Percentiles rank a stretch among this genome's conserved stretches.
phyloP scores from a whole-genome alignment of 2,888 invertebrate species.

The Maniola hyperantus region DNA sequence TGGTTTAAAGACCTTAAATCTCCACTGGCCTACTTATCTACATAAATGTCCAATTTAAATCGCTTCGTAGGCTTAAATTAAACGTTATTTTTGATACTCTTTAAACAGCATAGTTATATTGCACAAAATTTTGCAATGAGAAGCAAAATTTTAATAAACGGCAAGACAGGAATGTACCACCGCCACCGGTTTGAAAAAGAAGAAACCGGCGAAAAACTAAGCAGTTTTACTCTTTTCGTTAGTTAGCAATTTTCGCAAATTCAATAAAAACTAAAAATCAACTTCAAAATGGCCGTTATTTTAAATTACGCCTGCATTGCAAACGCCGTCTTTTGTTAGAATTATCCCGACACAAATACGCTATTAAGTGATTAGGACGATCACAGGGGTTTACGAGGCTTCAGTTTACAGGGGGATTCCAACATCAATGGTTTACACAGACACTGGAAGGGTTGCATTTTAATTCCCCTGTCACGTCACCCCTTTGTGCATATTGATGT shows the following conservation, averaged over 20 bases:
- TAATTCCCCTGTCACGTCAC: constrained; percentile 48
- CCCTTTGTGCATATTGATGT: constrained; percentile 24
- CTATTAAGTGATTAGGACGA: constrained; percentile 64
- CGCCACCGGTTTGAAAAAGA: no score
- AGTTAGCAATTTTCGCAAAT: background rate
- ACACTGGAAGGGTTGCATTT: constrained; percentile 47
- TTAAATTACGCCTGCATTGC: background rate
- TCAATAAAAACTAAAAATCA: background rate
- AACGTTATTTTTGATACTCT: background rate
- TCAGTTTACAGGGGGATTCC: no score
- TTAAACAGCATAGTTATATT: no score
- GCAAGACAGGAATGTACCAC: no score
- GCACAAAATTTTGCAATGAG: background rate
- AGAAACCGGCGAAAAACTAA: no score
- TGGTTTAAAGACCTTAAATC: background rate
- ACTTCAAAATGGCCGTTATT: background rate
- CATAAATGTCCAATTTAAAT: background rate
- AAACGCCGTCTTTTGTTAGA: constrained; percentile 48
- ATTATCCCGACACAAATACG: constrained; percentile 60
- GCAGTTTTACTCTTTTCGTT: no score
- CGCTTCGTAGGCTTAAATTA: background rate
- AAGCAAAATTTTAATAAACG: no score
- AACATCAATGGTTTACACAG: no score
- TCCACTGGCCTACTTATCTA: no score
- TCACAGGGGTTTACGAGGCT: constrained; percentile 57